Percentiles rank a stretch among this genome's conserved stretches.
phyloP scores from a whole-genome alignment of 2,113 vertebrate species.

The Nothocercus julius region DNA sequence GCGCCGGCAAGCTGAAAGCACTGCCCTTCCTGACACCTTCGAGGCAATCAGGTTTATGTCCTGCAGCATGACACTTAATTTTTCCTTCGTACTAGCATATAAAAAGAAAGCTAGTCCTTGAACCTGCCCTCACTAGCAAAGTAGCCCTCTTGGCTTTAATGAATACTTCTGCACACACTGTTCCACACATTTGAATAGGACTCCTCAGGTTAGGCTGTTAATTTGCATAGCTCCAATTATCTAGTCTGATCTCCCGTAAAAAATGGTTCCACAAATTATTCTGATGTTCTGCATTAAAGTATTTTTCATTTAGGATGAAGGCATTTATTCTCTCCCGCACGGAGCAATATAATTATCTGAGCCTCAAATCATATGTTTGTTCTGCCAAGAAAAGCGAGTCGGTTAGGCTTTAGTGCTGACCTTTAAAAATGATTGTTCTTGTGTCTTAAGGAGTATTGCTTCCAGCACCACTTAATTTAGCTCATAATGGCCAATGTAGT shows the following conservation, averaged over 20 bases:
- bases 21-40: slow-evolving; percentile 5
- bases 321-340: slow-evolving; percentile 57
- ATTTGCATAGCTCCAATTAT: slow-evolving; percentile 67
- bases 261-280: slow-evolving; percentile 58
- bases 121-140: slow-evolving; percentile 18
- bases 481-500: not conserved
- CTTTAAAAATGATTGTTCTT: slow-evolving; percentile 63
- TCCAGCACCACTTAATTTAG: slow-evolving; percentile 59
- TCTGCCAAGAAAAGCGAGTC: slow-evolving; percentile 54
- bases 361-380: slow-evolving; percentile 58
- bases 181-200: slow-evolving; percentile 31
- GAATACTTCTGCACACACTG: not conserved
- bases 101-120: slow-evolving; percentile 19
- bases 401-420: slow-evolving; percentile 65
- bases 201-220: slow-evolving; percentile 58
- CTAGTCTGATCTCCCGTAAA: slow-evolving; percentile 53
- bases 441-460: slow-evolving; percentile 36
- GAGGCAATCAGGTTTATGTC: slow-evolving; percentile 22
- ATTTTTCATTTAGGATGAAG: slow-evolving; percentile 59
- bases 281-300: slow-evolving; percentile 57
- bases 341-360: slow-evolving; percentile 62
- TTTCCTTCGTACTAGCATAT: not conserved
- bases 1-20: not conserved
- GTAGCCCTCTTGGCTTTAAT: slow-evolving; percentile 34
- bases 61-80: slow-evolving; percentile 11